Evolutionary conservation across 2,113 vertebrate genomes (phyloP).

Genomic region (Phylloscopus trochilus): DNA sequence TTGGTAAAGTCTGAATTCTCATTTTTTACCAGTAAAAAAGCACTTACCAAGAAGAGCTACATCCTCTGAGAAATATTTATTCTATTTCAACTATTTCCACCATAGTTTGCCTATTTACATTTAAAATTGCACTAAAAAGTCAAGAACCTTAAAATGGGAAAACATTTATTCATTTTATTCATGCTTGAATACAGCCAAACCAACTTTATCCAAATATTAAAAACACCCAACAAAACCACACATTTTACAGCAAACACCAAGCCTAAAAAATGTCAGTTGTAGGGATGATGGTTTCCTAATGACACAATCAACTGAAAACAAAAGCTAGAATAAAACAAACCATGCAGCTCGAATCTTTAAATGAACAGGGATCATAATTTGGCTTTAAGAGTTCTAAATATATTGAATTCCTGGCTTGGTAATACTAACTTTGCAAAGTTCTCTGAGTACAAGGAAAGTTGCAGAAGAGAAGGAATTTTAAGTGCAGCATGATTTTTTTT

Average conservation of each 20-base stretch:
- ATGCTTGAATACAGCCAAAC: slow-evolving; percentile 21
- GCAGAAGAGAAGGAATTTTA: background rate
- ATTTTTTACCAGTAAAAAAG: slow-evolving; percentile 6
- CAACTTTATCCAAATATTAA: slow-evolving; percentile 27
- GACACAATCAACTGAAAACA: background rate
- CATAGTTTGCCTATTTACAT: slow-evolving; percentile 37
- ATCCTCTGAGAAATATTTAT: slow-evolving; percentile 9
- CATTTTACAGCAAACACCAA: background rate
- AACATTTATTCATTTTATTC: slow-evolving; percentile 52
- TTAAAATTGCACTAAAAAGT: slow-evolving; percentile 10
- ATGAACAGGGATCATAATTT: background rate
- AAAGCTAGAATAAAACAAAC: background rate
- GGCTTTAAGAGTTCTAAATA: background rate
- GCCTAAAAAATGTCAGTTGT: background rate
- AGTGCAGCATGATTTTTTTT: background rate
- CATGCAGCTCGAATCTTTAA: background rate
- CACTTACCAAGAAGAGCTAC: background rate
- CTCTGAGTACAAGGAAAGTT: background rate
- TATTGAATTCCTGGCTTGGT: background rate
- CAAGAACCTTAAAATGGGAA: slow-evolving; percentile 11
- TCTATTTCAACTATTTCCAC: slow-evolving; percentile 33
- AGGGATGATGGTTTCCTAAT: background rate
- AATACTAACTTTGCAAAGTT: background rate
- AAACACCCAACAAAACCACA: background rate
- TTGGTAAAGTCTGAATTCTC: background rate